Conservation (phyloP, 2,797 vertebrate genomes). For the Merluccius polli region DNA sequence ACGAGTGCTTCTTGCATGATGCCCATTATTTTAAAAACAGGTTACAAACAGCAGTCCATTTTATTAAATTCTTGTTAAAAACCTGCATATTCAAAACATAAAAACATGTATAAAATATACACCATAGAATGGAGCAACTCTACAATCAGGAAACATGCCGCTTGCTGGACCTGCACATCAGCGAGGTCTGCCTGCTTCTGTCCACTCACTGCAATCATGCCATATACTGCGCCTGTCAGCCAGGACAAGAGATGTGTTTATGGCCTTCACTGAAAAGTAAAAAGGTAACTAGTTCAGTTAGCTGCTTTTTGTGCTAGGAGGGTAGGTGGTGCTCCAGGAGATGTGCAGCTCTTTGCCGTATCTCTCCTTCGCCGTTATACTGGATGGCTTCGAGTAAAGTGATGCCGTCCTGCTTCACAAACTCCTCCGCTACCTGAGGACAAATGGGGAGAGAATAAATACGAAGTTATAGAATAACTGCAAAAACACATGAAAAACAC, state of each 20-base stretch:
- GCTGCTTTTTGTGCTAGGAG: constrained; percentile 9
- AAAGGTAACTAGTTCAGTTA: no score
- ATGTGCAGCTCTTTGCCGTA: constrained; percentile 70
- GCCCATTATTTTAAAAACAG: background rate
- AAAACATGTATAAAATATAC: background rate
- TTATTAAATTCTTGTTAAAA: background rate
- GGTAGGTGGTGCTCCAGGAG: constrained; percentile 64
- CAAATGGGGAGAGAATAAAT: background rate
- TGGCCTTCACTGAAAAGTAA: background rate
- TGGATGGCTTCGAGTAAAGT: constrained; percentile 74
- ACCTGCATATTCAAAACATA: background rate
- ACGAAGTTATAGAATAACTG: background rate
- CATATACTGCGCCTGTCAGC: constrained; percentile 31
- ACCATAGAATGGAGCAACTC: background rate
- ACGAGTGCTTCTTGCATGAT: background rate
- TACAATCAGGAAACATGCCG: no score
- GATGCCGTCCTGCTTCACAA: constrained; percentile 73
- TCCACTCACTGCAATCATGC: no score
- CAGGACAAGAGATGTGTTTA: constrained; percentile 18
- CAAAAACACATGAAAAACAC: background rate
- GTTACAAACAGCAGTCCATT: background rate
- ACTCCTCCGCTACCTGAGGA: constrained; percentile 74
- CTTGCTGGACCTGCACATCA: no score
- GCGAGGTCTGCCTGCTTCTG: background rate
- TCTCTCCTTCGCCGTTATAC: constrained; percentile 72